Percentiles rank a stretch among this genome's conserved stretches.
Conservation (phyloP, 2,797 vertebrate genomes). For the Sebastes taczanowskii region DNA sequence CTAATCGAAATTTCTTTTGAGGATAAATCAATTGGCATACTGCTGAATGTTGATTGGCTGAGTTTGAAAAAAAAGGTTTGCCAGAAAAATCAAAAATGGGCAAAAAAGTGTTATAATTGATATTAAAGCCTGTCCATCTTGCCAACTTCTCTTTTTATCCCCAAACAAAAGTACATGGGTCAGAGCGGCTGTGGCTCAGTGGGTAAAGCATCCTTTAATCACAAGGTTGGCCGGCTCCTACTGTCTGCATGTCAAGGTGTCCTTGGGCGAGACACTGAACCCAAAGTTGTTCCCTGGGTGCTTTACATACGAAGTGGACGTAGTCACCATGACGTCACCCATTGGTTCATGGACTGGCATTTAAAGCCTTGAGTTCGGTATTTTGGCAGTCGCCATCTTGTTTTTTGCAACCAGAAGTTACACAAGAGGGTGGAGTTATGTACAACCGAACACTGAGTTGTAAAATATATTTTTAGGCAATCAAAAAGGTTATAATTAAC, state of each 20-base stretch:
- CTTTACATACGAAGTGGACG: neutral
- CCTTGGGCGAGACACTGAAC: neutral
- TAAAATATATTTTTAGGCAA: too few relatives aligned
- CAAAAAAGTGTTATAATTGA: conserved; percentile 4
- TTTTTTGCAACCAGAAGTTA: too few relatives aligned
- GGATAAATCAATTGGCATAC: conserved; percentile 3
- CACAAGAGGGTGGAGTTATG: too few relatives aligned
- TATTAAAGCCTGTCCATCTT: neutral
- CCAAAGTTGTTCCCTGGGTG: neutral
- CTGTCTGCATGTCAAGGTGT: neutral
- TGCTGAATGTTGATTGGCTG: conserved; percentile 18
- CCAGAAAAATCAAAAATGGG: conserved; percentile 22
- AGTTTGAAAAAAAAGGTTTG: conserved; percentile 33
- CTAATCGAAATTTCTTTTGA: neutral
- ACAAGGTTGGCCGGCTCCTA: neutral
- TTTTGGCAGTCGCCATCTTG: too few relatives aligned
- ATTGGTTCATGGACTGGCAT: too few relatives aligned
- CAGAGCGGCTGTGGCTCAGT: neutral
- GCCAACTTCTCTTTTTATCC: conserved; percentile 3
- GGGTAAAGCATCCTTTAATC: neutral
- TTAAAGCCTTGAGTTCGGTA: too few relatives aligned
- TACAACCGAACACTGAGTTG: too few relatives aligned
- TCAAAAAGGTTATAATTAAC: too few relatives aligned
- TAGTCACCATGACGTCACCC: too few relatives aligned
- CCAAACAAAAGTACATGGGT: neutral